Percentiles rank a stretch among this genome's conserved stretches.
Evolutionary conservation across 2,888 invertebrate species (phyloP).

Genomic region (Agrypnus murinus): DNA sequence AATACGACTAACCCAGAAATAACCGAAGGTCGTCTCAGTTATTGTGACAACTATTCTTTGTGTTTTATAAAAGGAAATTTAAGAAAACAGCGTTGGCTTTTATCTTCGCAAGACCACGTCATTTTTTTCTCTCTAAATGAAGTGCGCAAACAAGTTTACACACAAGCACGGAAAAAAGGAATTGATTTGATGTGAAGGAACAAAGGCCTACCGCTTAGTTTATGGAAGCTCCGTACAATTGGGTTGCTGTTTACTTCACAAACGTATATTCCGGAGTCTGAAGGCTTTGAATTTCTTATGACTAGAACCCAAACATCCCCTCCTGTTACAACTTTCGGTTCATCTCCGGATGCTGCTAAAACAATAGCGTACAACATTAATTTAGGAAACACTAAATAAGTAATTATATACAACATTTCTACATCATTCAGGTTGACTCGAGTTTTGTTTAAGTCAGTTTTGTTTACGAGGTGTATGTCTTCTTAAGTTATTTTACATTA

Average conservation of each 20-base stretch:
- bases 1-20: too few species aligned
- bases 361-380: constrained; percentile 50
- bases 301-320: constrained; percentile 91
- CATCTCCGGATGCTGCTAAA: constrained; percentile 62
- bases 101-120: constrained; percentile 11
- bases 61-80: constrained; percentile 13
- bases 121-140: constrained; percentile 17
- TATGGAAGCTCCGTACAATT: constrained; percentile 85
- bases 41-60: background rate
- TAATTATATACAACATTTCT: constrained; percentile 41
- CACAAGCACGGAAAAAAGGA: constrained; percentile 11
- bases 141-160: constrained; percentile 32
- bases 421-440: constrained; percentile 17
- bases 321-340: constrained; percentile 72
- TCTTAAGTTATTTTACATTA: constrained; percentile 5
- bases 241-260: constrained; percentile 90
- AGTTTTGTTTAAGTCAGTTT: background rate
- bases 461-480: background rate
- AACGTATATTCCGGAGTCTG: constrained; percentile 86
- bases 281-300: constrained; percentile 80
- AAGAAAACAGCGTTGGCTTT: constrained; percentile 14
- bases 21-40: too few species aligned
- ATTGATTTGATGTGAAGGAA: constrained; percentile 32
- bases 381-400: constrained; percentile 45
- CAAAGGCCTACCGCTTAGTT: constrained; percentile 79